phyloP scores from a whole-genome alignment of 2,888 invertebrate species.

The Monoplex corrugatus region DNA sequence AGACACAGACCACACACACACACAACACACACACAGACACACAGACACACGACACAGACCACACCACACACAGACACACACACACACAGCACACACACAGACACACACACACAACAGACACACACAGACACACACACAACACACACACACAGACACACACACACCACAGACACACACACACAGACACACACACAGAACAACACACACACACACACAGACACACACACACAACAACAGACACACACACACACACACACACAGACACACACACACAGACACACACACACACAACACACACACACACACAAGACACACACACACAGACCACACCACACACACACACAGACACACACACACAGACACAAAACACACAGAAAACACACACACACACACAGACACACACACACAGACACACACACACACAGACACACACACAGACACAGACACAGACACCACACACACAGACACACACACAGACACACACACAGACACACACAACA shows the following conservation, averaged over 20 bases:
- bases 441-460: background rate
- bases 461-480: background rate
- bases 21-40: background rate
- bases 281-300: background rate
- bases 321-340: background rate
- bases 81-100: background rate
- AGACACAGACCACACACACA: too few species aligned
- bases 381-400: too few species aligned
- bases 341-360: too few species aligned
- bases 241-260: conserved; percentile 6
- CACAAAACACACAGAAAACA: too few species aligned
- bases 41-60: background rate
- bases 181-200: background rate
- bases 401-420: background rate
- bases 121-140: background rate
- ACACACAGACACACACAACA: background rate
- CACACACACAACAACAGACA: too few species aligned
- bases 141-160: background rate
- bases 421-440: background rate
- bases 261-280: background rate
- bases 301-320: background rate
- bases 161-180: background rate
- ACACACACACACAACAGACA: too few species aligned
- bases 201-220: background rate
- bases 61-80: background rate